Evolutionary conservation across 2,113 vertebrate genomes (phyloP), one percentile per base, ranked within the genome.

Genomic region (Hemibagrus wyckioides): DNA sequence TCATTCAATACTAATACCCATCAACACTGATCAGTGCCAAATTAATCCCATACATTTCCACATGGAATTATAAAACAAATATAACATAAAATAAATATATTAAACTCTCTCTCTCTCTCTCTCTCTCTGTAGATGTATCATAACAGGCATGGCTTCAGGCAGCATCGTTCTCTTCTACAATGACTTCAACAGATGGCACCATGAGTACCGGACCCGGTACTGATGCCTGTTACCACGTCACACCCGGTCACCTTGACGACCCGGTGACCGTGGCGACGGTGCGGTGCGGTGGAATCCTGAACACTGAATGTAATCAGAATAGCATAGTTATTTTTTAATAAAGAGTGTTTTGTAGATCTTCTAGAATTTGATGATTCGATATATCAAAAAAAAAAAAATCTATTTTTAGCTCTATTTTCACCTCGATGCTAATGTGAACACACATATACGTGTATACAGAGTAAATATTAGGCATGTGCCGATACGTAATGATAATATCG

Each of bases 361-460:
- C 95, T 96, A 95, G 89, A 93, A 59, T 81, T 92, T 96, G 96
- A 94, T 89, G 95, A 95, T 93, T 91, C 59, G 88, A 92, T 90
- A 87, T 73, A n/a, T n/a, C n/a, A n/a, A n/a, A 90, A 86, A 83
- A 67, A 88, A 89, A 89, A 92, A 95, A 89, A 95, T 98, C 95
- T 99, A 98, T 99, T 99, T 99, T 98, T 99, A 99, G 96, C 91
- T 99, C 97, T 98, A 98, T 99, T 98, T 99, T 99, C 97, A 96
- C 95, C 96, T 96, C 90, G 94, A 89, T 89, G 89, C 92, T 94
- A 91, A 90, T 92, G 90, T 94, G 92, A 93, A 90, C 83, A 92
- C 94, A 90, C 91, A 91, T 89, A 93, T 91, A 91, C 91, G 93
- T 93, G 89, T 92, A 90, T 94, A 91, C 83, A 52, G 28, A 75